Evolutionary conservation across 2,888 invertebrate species (phyloP).

Genomic region (Ormyrus pomaceus): DNA sequence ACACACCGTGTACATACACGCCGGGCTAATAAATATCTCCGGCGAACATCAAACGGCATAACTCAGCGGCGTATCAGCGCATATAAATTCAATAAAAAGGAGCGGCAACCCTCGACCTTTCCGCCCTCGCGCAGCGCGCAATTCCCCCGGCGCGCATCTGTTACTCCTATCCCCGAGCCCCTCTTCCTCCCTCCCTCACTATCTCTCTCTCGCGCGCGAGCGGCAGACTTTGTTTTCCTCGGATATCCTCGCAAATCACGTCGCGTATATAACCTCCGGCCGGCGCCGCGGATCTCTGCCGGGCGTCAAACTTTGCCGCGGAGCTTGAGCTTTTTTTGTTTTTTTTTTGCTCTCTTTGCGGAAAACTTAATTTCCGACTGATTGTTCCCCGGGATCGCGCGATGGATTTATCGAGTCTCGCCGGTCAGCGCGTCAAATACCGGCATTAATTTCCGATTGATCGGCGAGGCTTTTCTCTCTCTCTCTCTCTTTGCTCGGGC

Average conservation of each 20-base stretch:
- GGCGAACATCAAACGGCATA: conserved; percentile 38
- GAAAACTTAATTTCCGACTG: neutral
- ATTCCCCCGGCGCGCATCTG: conserved; percentile 50
- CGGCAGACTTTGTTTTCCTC: conserved; percentile 9
- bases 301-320: too few relatives aligned
- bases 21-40: conserved; percentile 43
- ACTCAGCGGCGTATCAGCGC: conserved; percentile 48
- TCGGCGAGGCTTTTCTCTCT: neutral
- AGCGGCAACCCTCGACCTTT: neutral
- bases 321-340: too few relatives aligned
- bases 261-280: neutral
- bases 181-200: neutral
- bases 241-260: conserved; percentile 29
- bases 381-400: too few relatives aligned
- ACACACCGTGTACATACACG: neutral
- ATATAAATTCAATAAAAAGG: conserved; percentile 53
- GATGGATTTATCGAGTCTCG: too few relatives aligned
- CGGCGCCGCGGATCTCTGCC: neutral
- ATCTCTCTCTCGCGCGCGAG: neutral
- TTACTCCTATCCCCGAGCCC: neutral
- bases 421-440: too few relatives aligned
- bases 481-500: neutral
- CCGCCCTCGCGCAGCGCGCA: neutral
- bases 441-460: neutral
- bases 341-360: neutral